These are phyloP conservation scores for Polydrusus pterygomalis DNA, from an alignment of 2,888 invertebrate species.

Conservation along the genomic window DNA sequence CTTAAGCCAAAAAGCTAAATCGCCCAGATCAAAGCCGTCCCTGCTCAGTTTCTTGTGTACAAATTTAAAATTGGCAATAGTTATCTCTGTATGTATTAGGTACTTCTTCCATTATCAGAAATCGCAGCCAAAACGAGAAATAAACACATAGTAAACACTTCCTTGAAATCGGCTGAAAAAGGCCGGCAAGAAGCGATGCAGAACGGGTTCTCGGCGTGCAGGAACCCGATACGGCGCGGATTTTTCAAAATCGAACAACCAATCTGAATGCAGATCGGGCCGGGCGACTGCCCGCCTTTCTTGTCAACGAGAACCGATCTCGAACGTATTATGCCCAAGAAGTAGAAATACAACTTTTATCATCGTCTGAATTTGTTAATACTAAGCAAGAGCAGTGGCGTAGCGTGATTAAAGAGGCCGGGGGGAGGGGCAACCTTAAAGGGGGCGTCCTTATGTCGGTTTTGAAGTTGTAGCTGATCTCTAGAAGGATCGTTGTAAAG, in stretches of 20 bases:
- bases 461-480: no score
- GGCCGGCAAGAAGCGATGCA: constrained; percentile 58
- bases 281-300: constrained; percentile 49
- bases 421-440: no score
- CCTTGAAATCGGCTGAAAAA: constrained; percentile 52
- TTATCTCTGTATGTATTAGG: constrained; percentile 5
- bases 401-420: no score
- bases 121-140: constrained; percentile 28
- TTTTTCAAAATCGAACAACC: constrained; percentile 62
- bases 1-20: no score
- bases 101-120: not conserved
- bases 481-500: no score
- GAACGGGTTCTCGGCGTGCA: constrained; percentile 63
- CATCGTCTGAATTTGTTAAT: constrained; percentile 14
- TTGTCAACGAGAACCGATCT: constrained; percentile 50
- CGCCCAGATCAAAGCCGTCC: no score
- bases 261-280: constrained; percentile 61
- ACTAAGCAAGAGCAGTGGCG: constrained; percentile 2
- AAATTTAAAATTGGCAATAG: not conserved
- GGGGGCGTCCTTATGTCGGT: no score
- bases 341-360: constrained; percentile 24
- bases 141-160: constrained; percentile 37
- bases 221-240: constrained; percentile 62
- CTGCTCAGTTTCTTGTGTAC: no score
- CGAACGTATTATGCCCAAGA: constrained; percentile 25